Evolutionary conservation across 2,113 vertebrate species (phyloP), one percentile per base, ranked within the genome.

Genomic region (Zosterops lateralis): DNA sequence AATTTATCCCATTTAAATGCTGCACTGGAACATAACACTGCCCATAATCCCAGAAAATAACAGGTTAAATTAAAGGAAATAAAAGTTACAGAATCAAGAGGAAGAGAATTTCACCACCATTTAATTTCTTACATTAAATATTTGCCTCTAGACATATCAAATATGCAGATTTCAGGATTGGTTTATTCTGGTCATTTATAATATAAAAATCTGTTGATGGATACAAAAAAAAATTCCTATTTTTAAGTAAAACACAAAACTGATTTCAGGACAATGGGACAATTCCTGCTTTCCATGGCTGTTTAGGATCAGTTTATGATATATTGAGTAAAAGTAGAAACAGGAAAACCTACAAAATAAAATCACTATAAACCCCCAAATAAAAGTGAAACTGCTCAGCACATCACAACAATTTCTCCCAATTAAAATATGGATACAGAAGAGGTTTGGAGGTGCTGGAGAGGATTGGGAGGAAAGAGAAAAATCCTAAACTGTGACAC

Each of bases 401-500:
- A 64, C 22, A 36, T 14, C 4, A 3, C 6, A 16, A 70, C 24
- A 6, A 45, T 28, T 47, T 47, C 36, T 26, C 44, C 24, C 36
- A 25, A 7, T 36, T 56, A 47, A 44, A 65, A 51, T 0, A 38
- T 1, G 40, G 31, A 34, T 1, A 8, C 14, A 10, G 3, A 6
- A 68, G n/a, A 0, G 3, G 26, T 0, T 2, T 24, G 66, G 12
- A 54, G 22, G 44, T 25, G 51, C 21, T 38, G 48, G 28, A 47
- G 21, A 40, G 36, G 57, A 20, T 4, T 4, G 28, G 7, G 24
- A 61, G 47, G 57, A 50, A 50, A 57, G 54, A 12, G 40, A 66
- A 71, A 68, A 58, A 13, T 29, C 32, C 40, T 32, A 8, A 36
- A 29, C 7, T 2, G 5, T 0, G n/a, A 36, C 0, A 1, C 8